These are phyloP conservation scores for Anguilla megastoma DNA, from an alignment of 2,797 vertebrate species.

Conservation along the genomic window DNA sequence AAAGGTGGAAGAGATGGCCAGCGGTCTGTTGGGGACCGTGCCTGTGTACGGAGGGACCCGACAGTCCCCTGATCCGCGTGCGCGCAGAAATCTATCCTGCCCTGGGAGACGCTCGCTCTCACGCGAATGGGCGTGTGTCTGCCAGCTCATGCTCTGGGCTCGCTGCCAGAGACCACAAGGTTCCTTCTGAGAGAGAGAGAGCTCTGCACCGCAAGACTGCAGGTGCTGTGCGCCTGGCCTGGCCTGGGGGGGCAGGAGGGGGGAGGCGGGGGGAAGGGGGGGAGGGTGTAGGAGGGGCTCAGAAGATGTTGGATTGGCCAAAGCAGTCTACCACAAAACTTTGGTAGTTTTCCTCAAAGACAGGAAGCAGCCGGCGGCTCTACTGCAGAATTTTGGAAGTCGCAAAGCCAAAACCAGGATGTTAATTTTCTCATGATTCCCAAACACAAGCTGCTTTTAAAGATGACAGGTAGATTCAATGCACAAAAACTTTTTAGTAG, in stretches of 20 bases:
- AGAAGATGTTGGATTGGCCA: conserved; percentile 33
- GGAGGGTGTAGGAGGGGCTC: conserved; percentile 19
- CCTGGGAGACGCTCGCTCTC: conserved; percentile 53
- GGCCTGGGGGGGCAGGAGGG: conserved; percentile 33
- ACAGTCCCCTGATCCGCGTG: neutral
- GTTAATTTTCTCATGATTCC: neutral
- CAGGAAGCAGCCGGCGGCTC: neutral
- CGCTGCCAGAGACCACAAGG: conserved; percentile 58
- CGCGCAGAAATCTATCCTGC: neutral
- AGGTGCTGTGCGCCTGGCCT: conserved; percentile 14
- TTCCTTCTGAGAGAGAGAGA: conserved; percentile 34
- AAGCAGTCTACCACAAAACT: conserved; percentile 25
- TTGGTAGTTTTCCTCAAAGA: neutral
- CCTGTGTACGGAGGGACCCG: neutral
- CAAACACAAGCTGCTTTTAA: conserved; percentile 15
- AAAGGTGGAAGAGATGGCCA: neutral
- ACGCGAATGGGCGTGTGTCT: conserved; percentile 56
- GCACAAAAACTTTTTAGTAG: neutral
- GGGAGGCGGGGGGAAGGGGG: conserved; percentile 41
- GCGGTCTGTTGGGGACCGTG: neutral
- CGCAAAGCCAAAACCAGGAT: conserved; percentile 1
- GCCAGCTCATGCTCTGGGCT: conserved; percentile 59
- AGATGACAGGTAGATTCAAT: neutral
- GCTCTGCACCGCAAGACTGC: conserved; percentile 10
- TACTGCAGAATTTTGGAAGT: neutral